Percentiles rank a stretch among this genome's conserved stretches.
phyloP scores from a whole-genome alignment of 2,797 vertebrate species.

The Enteromius argenteus region DNA sequence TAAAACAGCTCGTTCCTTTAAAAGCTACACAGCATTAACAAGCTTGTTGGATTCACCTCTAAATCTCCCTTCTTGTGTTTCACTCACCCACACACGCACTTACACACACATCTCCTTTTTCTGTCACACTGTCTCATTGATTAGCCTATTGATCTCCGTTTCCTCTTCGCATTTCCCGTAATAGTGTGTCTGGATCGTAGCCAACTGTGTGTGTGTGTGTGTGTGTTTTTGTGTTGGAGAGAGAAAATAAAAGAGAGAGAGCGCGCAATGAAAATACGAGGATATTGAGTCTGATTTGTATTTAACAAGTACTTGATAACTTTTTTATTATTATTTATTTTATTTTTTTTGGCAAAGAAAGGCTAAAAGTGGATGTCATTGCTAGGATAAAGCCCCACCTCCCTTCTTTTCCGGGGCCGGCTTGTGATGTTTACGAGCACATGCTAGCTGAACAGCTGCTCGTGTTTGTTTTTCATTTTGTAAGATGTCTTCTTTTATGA shows the following conservation, averaged over 20 bases:
- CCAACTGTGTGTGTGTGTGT: conserved; percentile 23
- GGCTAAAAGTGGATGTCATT: conserved; percentile 38
- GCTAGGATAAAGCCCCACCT: background rate
- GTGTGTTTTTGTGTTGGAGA: conserved; percentile 22
- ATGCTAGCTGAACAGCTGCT: conserved; percentile 50
- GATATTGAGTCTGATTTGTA: conserved; percentile 58
- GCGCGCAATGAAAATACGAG: conserved; percentile 1
- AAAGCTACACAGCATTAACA: conserved; percentile 42
- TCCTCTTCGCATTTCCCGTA: conserved; percentile 59
- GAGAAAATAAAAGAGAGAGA: conserved; percentile 5
- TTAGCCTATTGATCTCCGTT: conserved; percentile 59
- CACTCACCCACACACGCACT: conserved; percentile 26
- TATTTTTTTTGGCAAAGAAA: conserved; percentile 3
- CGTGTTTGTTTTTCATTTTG: conserved; percentile 52
- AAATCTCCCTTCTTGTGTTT: conserved; percentile 43
- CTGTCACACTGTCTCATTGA: conserved; percentile 57
- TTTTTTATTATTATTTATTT: conserved; percentile 21
- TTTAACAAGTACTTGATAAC: conserved; percentile 54
- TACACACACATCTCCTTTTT: conserved; percentile 34
- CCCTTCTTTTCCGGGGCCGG: background rate
- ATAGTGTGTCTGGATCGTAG: conserved; percentile 34
- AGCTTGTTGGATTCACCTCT: conserved; percentile 47
- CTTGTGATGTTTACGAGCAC: conserved; percentile 57
- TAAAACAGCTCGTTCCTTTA: conserved; percentile 22
- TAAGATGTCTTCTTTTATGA: conserved; percentile 56